Base-by-base conservation (phyloP, 2,797 vertebrate genomes). In the Girardinus metallicus region DNA sequence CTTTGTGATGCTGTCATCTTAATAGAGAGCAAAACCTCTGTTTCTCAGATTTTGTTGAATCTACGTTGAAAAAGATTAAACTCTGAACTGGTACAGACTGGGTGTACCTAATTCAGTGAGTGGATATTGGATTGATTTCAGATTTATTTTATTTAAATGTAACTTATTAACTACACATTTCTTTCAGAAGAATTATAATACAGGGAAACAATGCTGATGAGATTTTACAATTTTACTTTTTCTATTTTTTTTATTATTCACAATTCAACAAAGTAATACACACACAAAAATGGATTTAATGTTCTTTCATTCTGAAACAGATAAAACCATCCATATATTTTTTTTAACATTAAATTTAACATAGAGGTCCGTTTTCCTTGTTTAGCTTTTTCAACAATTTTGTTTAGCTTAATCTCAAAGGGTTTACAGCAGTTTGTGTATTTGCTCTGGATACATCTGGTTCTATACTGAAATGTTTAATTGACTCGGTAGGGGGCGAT, bases 401-500 rank as follows among this genome's bases (percentile, higher is more conserved):
- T 43, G 11, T n/a, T 12, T 21, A 15, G 23, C 9, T 43, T 43
- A 7, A 43, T n/a, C 26, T 70, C 23, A n/a, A 70, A n/a, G 34
- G 9, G 10, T 41, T 39, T 41, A 5, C 21, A n/a, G 39, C 39
- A 26, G 31, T 13, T 85, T 34, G 39, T 53, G 36, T 21, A 0
- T 41, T 44, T 1, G 23, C 29, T 46, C 12, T 12, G 12, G 8
- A 6, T 74, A 68, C 36, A 44, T 23, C 16, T 18, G 39, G 26
- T 81, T 53, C n/a, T 55, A 7, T 78, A 29, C 73, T 81, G 76
- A 77, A 47, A 44, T 89, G 9, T 49, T 16, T 44, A 4, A 12
- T 66, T 21, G 72, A 88, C 84, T 78, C 95, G 94, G 75, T 91
- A 78, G 91, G 87, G 87, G 86, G 93, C 93, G 83, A 78, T 89